Percentiles rank a stretch among this genome's conserved stretches.
phyloP scores from a whole-genome alignment of 2,113 vertebrate species.

The Vidua macroura region DNA sequence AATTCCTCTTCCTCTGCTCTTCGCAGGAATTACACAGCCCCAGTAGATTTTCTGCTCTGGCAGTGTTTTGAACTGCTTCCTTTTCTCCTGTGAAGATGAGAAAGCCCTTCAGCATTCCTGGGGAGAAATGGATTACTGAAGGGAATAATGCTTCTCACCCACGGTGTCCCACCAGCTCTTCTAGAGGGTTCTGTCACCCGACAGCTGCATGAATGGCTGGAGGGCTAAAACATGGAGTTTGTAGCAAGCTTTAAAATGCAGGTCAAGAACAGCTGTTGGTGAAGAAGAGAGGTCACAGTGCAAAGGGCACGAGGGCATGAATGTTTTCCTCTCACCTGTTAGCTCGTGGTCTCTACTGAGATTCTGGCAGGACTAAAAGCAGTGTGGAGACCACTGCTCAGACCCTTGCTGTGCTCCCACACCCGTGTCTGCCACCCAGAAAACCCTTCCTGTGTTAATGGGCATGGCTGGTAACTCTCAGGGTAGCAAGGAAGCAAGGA shows the following conservation, averaged over 20 bases:
- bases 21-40: neutral
- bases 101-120: neutral
- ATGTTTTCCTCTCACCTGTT: neutral
- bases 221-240: neutral
- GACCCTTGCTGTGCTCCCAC: neutral
- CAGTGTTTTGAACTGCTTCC: conserved; percentile 2
- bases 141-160: neutral
- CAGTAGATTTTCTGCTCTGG: neutral
- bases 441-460: neutral
- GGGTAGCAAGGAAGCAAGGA: neutral
- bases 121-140: neutral
- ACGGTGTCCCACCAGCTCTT: neutral
- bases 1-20: neutral
- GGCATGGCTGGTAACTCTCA: neutral
- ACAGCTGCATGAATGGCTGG: neutral
- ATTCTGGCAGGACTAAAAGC: neutral
- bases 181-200: neutral
- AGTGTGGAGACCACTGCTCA: neutral
- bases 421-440: neutral
- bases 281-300: neutral
- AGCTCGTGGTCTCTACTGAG: neutral
- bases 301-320: neutral
- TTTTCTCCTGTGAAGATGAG: neutral
- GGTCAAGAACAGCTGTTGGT: neutral
- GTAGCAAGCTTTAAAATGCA: neutral